Conservation (phyloP, 2,113 vertebrate genomes). For the Microcebus lehilahytsara region DNA sequence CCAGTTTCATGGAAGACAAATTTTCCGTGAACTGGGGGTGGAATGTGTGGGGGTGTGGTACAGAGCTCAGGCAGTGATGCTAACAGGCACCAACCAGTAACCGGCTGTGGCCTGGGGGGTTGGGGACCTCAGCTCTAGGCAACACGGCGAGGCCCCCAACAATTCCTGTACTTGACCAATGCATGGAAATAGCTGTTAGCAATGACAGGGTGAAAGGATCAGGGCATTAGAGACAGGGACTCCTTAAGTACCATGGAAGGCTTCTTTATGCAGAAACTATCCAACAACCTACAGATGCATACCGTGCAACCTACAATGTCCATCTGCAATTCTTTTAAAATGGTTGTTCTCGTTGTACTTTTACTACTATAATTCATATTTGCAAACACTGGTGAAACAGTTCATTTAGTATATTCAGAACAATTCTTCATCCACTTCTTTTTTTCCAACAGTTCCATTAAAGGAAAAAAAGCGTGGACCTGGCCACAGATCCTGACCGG, state of each 20-base stretch:
- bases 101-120: too few species aligned
- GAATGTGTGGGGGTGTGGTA: too few species aligned
- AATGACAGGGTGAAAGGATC: not conserved
- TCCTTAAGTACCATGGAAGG: not conserved
- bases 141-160: accelerated
- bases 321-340: not conserved
- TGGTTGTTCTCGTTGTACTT: not conserved
- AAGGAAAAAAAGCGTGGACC: not conserved
- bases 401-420: not conserved
- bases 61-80: too few species aligned
- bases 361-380: not conserved
- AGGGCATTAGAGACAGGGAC: not conserved
- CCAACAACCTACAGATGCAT: not conserved
- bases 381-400: not conserved
- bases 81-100: too few species aligned
- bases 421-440: not conserved
- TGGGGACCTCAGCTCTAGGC: not conserved
- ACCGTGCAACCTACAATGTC: accelerated
- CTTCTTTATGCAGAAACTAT: not conserved
- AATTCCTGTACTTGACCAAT: too few species aligned
- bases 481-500: not conserved
- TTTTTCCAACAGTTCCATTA: not conserved
- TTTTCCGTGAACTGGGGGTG: too few species aligned
- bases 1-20: too few species aligned
- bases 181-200: not conserved